Base-by-base conservation (phyloP, 1,140 invertebrate genomes). In the Eriosoma lanigerum region DNA sequence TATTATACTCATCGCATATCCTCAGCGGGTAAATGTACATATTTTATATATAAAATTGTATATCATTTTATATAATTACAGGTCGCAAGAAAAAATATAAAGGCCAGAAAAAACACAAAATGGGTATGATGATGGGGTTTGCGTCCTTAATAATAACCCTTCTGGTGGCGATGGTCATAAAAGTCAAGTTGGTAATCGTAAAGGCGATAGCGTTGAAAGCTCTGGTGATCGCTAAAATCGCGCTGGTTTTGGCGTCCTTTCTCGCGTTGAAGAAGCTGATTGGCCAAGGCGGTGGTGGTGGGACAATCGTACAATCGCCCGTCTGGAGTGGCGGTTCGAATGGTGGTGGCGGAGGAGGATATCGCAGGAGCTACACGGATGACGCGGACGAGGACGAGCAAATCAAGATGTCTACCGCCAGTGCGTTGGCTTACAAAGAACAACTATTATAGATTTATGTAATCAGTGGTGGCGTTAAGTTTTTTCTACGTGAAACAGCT, bases 201-300 rank as follows among this genome's bases (percentile, higher is more conserved):
- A n/a, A 54, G n/a, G 15, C 56, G 44, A 38, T 46, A 29, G 46
- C 68, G 17, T 0, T 64, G 26, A 44, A 81, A 46, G 66, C 58
- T 1, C 58, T 82, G 48, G n/a, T 56, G 3, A 21, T 60, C 15
- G 46, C 38, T 17, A 60, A 62, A n/a, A 26, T 68, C 6, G 32
- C 56, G 26, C 9, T 73, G 44, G 0, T 80, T 9, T 13, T 62
- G 32, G 78, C 66, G 19, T 44, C 21, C 3, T 24, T 50, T 10
- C n/a, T 81, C 17, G 72, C 68, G 3, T 17, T 66, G 17, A 58
- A 66, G 60, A 70, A 66, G 52, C 80, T 76, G 17, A 46, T 68
- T 9, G 15, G 38, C n/a, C n/a, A 29, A 12, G n/a, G 12, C 12
- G 73, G 32, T 1, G 12, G 6, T 1, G 32, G 24, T 10, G 38